Base-by-base conservation (phyloP, 92 coral and sea anemone genomes). In the Umimayanthus kanabou region DNA sequence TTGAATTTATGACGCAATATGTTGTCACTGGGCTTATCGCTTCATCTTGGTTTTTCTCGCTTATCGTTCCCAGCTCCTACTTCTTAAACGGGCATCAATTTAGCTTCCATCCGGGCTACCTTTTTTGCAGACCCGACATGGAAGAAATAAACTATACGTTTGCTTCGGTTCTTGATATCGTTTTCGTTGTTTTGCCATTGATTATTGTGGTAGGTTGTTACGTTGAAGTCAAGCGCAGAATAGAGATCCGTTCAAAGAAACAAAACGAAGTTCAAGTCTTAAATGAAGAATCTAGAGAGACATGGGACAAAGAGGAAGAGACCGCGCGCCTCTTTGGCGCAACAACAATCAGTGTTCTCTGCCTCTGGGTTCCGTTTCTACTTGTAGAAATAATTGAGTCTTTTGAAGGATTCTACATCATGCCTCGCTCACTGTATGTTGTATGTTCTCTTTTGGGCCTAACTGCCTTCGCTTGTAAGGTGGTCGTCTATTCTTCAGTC, bases 401-500 rank as follows among this genome's bases (percentile, higher is more conserved):
- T 5, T 83, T 83, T 55, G 7, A 73, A 65, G 87, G 87, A 23
- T 53, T 22, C 11, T 29, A 45, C 18, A 70, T 83, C 6, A 83
- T 83, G 87, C 87, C 87, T 28, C 87, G 87, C 6, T 83, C 87
- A 45, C 13, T 83, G 23, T 83, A 83, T 71, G 78, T 83, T 9
- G 55, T 83, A 83, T 83, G 87, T 69, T 70, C 77, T 69, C 78
- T 83, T 15, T 11, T 70, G 16, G 87, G 79, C 45, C 73, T 83
- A 11, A 33, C 87, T 14, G 58, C 79, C 16, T 69, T 72, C n/a
- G 78, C 87, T 43, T 30, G 57, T 74, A 83, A 83, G 87, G 67
- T 71, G 18, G 45, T 83, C 5, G 76, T 83, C 3, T 83, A 83
- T 71, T 69, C 87, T 69, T 7, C 29, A 18, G 74, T 83, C 67